Conservation (phyloP, 2,888 invertebrate species). For the Drosophila aldrichi region DNA sequence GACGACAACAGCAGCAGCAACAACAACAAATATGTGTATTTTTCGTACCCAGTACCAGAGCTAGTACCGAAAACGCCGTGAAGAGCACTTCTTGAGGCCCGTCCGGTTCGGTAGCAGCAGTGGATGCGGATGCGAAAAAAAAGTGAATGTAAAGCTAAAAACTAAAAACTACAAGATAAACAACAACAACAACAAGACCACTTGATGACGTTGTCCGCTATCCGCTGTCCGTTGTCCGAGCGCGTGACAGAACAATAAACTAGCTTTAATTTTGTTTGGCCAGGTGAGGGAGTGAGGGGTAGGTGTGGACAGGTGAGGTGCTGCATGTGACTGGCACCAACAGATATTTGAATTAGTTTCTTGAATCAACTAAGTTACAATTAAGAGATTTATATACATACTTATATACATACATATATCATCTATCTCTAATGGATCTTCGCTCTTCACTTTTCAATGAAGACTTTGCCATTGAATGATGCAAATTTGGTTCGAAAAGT, state of each 20-base stretch:
- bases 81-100: slow-evolving; percentile 73
- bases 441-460: slow-evolving; percentile 38
- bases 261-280: slow-evolving; percentile 16
- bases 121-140: slow-evolving; percentile 70
- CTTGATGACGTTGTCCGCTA: slow-evolving; percentile 64
- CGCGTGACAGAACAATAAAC: slow-evolving; percentile 76
- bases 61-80: slow-evolving; percentile 41
- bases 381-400: slow-evolving; percentile 1
- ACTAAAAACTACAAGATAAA: slow-evolving; percentile 9
- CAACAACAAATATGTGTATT: slow-evolving; percentile 49
- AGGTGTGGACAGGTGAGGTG: neutral
- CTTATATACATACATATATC: neutral
- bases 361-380: neutral
- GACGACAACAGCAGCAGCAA: slow-evolving; percentile 54
- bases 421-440: slow-evolving; percentile 8
- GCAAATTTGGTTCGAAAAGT: slow-evolving; percentile 5
- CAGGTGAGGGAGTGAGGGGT: neutral
- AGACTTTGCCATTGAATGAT: slow-evolving; percentile 30
- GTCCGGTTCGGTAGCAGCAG: slow-evolving; percentile 29
- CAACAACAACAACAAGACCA: slow-evolving; percentile 29
- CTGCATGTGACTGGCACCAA: slow-evolving; percentile 65
- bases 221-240: slow-evolving; percentile 32
- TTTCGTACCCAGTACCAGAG: slow-evolving; percentile 55
- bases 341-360: slow-evolving; percentile 38
- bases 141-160: slow-evolving; percentile 70